A percentile compares a stretch with the other conserved stretches of the same genome.
Evolutionary conservation across 2,888 invertebrate genomes (phyloP).

Genomic region (Hydraecia micacea): DNA sequence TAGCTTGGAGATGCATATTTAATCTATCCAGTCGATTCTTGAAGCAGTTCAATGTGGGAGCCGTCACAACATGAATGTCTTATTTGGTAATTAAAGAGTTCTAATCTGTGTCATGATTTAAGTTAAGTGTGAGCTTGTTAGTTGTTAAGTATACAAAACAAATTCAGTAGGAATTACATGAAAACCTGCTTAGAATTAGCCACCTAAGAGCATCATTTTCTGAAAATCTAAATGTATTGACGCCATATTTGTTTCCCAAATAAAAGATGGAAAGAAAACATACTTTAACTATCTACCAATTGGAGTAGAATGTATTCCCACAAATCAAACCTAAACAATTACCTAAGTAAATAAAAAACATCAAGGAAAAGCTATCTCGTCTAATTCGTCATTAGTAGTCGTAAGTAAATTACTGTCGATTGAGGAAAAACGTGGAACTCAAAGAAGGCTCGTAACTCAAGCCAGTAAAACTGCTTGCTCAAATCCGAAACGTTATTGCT

Average conservation of each 20-base stretch:
- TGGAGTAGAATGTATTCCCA: neutral
- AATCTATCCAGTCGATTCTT: too few species aligned
- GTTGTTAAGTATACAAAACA: neutral
- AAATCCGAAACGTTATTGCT: constrained; percentile 47
- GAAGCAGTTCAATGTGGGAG: too few species aligned
- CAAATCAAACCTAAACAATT: constrained; percentile 20
- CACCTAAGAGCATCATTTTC: neutral
- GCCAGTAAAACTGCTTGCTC: constrained; percentile 45
- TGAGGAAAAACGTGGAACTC: constrained; percentile 38
- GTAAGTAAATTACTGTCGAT: constrained; percentile 50
- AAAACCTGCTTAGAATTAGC: neutral
- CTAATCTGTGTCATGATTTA: neutral
- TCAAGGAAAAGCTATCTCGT: constrained; percentile 40
- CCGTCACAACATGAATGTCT: neutral
- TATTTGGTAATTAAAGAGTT: neutral
- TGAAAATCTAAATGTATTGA: neutral
- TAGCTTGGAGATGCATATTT: too few species aligned
- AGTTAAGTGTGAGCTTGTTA: neutral
- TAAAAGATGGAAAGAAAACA: constrained; percentile 1
- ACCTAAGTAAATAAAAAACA: constrained; percentile 37
- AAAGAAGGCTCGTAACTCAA: constrained; percentile 43
- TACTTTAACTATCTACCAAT: neutral
- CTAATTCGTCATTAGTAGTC: constrained; percentile 52
- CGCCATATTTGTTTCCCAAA: neutral
- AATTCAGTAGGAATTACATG: neutral